Conservation (phyloP, 2,113 vertebrate species). For the Semnopithecus entellus region DNA sequence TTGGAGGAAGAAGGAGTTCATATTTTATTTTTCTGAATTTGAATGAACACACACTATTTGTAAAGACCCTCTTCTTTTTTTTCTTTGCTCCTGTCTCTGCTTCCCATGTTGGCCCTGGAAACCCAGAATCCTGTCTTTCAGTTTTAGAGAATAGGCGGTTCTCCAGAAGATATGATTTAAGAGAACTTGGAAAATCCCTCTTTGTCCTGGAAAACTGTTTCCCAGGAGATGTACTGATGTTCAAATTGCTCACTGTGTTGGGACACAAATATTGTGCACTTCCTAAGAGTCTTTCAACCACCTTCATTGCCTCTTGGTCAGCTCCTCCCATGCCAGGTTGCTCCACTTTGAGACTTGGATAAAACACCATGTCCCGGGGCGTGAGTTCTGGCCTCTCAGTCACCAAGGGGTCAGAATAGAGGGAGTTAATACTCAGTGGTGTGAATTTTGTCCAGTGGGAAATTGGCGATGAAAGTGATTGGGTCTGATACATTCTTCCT, state of each 20-base stretch:
- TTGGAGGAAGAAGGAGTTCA: not conserved
- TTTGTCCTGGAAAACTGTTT: not conserved
- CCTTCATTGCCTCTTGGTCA: not conserved
- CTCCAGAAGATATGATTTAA: not conserved
- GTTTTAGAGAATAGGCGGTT: not conserved
- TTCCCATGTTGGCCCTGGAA: not conserved
- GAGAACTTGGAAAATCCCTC: not conserved
- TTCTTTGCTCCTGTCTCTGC: not conserved
- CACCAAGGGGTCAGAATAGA: not conserved
- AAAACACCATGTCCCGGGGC: not conserved
- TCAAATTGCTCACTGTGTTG: not conserved
- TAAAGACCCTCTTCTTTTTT: not conserved
- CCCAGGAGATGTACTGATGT: not conserved
- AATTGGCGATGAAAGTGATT: not conserved
- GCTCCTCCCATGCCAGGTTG: not conserved
- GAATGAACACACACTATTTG: not conserved
- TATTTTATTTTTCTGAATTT: not conserved
- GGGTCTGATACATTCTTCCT: not conserved
- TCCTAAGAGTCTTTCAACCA: not conserved
- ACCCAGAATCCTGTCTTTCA: not conserved
- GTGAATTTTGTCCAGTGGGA: not conserved
- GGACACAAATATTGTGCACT: not conserved
- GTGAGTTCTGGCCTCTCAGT: not conserved
- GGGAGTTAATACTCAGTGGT: not conserved
- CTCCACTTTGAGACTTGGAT: not conserved